These are phyloP conservation scores for Phyllopteryx taeniolatus DNA, from an alignment of 2,113 vertebrate genomes.

Conservation along the genomic window DNA sequence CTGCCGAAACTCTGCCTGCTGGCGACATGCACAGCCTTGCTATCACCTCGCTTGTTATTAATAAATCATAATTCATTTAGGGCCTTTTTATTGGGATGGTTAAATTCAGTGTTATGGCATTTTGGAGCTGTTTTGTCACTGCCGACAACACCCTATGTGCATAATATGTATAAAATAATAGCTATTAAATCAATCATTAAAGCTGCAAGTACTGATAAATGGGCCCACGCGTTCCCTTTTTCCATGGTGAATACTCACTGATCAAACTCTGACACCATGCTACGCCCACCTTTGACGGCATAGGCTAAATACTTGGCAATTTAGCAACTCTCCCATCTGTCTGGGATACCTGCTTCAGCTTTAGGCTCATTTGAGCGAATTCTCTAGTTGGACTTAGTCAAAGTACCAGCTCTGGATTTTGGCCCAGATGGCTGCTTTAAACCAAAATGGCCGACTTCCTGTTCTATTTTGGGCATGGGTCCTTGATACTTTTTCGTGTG, in stretches of 20 bases:
- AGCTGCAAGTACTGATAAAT: neutral
- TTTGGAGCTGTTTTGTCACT: neutral
- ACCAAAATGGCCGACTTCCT: neutral
- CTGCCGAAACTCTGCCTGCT: slow-evolving; percentile 7
- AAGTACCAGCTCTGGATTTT: neutral
- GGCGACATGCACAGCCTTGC: slow-evolving; percentile 14
- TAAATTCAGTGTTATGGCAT: neutral
- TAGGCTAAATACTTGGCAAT: too few species aligned
- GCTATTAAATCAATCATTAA: neutral
- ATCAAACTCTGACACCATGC: too few species aligned
- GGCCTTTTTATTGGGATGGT: neutral
- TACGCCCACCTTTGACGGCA: too few species aligned
- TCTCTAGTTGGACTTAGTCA: too few species aligned
- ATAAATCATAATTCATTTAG: neutral
- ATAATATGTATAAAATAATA: neutral
- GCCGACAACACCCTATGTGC: neutral
- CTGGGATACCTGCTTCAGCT: too few species aligned
- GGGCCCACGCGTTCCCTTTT: neutral
- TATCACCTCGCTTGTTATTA: neutral
- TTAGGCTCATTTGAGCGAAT: too few species aligned
- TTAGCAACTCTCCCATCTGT: too few species aligned
- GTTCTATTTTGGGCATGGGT: neutral
- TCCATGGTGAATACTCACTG: neutral
- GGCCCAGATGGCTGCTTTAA: neutral
- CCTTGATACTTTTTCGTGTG: neutral